Base-by-base conservation (phyloP, 2,888 invertebrate species). In the Drosophila differens region DNA sequence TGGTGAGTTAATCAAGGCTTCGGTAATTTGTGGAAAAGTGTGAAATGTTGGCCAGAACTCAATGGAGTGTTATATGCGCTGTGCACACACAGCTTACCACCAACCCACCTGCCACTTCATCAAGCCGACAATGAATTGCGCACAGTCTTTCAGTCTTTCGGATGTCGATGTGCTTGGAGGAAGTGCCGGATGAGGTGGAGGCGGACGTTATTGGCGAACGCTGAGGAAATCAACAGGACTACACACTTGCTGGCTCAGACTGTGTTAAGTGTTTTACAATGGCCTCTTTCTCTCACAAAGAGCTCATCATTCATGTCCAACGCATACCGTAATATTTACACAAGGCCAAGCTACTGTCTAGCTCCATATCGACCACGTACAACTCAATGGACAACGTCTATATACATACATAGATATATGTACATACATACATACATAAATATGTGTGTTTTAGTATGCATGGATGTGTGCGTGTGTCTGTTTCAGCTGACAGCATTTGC, bases 271-370 rank as follows among this genome's bases (percentile, higher is more conserved):
- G 85, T 89, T 85, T 87, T 84, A 85, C 89, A 85, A 83, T 83
- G 86, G 82, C 72, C 70, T 41, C 55, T 28, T 37, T 55, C 70
- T 41, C 78, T 22, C 83, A 82, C 85, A 87, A 84, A 82, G 76
- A 77, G 73, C 85, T 76, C 85, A 89, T 86, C 85, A 85, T 89
- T 89, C 87, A 89, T 85, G 85, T 85, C 85, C 82, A 58, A 72
- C 74, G 68, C 85, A 86, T 89, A 76, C 85, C 75, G 80, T 76
- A 74, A 89, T 85, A 87, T 89, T 89, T 80, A 74, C 77, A 74
- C 79, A 86, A 87, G 87, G 85, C 76, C 81, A 57, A 69, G 74
- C 63, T n/a, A 39, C 57, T 57, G 28, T 28, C 74, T 67, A 68
- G 73, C 66, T 72, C 53, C 57, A 81, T 63, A 70, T 70, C 73